phyloP scores from a whole-genome alignment of 2,113 vertebrate genomes.

The Pseudorhombus dupliciocellatus region DNA sequence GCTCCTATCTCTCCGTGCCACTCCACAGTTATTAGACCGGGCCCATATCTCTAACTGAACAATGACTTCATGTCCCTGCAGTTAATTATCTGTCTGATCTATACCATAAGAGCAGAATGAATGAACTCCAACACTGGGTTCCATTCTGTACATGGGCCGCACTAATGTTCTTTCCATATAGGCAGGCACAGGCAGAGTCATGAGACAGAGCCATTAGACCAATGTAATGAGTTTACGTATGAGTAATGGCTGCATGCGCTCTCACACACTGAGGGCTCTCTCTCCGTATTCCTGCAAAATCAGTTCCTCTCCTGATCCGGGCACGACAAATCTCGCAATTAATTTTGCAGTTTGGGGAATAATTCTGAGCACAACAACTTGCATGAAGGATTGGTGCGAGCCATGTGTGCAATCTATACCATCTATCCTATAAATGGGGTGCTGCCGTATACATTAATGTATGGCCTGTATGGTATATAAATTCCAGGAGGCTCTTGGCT shows the following conservation, averaged over 20 bases:
- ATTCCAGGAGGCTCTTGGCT: constrained; percentile 28
- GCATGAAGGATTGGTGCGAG: constrained; percentile 8
- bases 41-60: constrained; percentile 66
- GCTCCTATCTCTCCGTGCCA: constrained; percentile 29
- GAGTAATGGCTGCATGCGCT: constrained; percentile 65
- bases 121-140: constrained; percentile 59
- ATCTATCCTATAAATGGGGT: background rate
- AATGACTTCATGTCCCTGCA: constrained; percentile 69
- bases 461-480: constrained; percentile 9
- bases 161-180: constrained; percentile 68
- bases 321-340: constrained; percentile 27
- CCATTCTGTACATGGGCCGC: constrained; percentile 50
- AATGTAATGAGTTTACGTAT: constrained; percentile 72
- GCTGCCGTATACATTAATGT: constrained; percentile 12
- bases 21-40: constrained; percentile 46
- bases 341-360: constrained; percentile 36
- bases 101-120: constrained; percentile 68
- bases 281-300: constrained; percentile 42
- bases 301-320: constrained; percentile 24
- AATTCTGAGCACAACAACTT: constrained; percentile 12
- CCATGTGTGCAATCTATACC: background rate
- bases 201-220: constrained; percentile 67
- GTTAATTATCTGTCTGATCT: constrained; percentile 76
- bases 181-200: constrained; percentile 48
- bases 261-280: constrained; percentile 31